phyloP scores from a whole-genome alignment of 1,140 invertebrate genomes.

The Myzus persicae region DNA sequence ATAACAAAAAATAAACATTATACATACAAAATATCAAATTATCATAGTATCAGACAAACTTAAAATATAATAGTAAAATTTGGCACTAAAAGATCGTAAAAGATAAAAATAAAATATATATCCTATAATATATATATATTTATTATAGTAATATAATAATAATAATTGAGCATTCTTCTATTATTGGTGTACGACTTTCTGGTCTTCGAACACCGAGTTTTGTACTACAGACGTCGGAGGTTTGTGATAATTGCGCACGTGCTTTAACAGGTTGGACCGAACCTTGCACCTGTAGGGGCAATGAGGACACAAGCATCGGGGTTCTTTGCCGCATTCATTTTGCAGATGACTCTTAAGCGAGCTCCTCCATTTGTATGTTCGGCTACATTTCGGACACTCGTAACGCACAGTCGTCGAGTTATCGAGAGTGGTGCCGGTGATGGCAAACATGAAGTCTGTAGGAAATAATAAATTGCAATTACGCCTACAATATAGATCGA shows the following conservation, averaged over 20 bases:
- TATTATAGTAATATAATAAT: constrained; percentile 9
- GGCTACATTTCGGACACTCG: constrained; percentile 64
- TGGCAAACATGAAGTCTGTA: constrained; percentile 58
- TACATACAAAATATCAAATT: constrained; percentile 17
- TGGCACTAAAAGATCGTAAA: constrained; percentile 56
- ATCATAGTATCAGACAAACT: constrained; percentile 37
- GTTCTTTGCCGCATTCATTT: constrained; percentile 63
- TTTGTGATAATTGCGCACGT: constrained; percentile 61
- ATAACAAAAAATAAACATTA: constrained; percentile 22
- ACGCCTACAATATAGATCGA: constrained; percentile 41
- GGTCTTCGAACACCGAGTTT: background rate
- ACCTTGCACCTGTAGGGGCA: constrained; percentile 64
- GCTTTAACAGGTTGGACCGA: constrained; percentile 61
- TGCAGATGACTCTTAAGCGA: constrained; percentile 73
- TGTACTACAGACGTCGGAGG: constrained; percentile 30
- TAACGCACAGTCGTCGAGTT: constrained; percentile 55
- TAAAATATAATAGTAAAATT: constrained; percentile 56
- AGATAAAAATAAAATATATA: constrained; percentile 48
- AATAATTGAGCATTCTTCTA: constrained; percentile 5
- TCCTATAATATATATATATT: constrained; percentile 7
- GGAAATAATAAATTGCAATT: constrained; percentile 44
- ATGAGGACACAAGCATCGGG: constrained; percentile 64
- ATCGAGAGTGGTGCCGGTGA: constrained; percentile 48
- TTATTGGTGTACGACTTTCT: constrained; percentile 21
- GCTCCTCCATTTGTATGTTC: constrained; percentile 71